Conservation (phyloP, 1,140 invertebrate genomes). For the Gonatopus flavifemur region DNA sequence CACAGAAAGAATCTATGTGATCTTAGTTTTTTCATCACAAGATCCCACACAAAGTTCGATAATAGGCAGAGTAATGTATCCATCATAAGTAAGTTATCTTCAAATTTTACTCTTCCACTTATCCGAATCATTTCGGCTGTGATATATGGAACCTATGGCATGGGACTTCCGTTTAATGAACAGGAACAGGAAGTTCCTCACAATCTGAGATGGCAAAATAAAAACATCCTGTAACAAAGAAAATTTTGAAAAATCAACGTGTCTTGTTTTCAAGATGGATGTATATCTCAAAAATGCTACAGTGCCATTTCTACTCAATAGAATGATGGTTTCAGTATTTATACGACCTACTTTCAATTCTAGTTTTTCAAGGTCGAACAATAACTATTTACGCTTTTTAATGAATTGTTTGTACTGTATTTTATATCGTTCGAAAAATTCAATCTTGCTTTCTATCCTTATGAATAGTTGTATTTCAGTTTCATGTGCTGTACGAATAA, state of each 20-base stretch:
- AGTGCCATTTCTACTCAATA: too few relatives aligned
- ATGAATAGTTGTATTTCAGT: constrained; percentile 33
- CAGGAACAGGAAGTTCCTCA: constrained; percentile 60
- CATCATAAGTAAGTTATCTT: constrained; percentile 41
- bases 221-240: constrained; percentile 55
- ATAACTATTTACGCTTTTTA: constrained; percentile 16
- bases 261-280: constrained; percentile 3
- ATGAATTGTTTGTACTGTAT: constrained; percentile 10
- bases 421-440: constrained; percentile 3
- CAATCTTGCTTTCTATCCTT: constrained; percentile 4
- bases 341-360: constrained; percentile 29
- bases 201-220: constrained; percentile 48
- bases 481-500: constrained; percentile 12
- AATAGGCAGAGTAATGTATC: constrained; percentile 39
- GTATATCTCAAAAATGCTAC: too few relatives aligned
- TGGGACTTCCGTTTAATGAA: constrained; percentile 57
- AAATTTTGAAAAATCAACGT: constrained; percentile 36
- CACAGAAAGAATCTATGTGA: constrained; percentile 22
- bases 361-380: constrained; percentile 26
- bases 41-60: constrained; percentile 20
- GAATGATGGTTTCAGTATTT: too few relatives aligned
- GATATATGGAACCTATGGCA: constrained; percentile 49
- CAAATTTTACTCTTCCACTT: constrained; percentile 7
- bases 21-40: constrained; percentile 14
- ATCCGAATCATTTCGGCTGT: constrained; percentile 27